Conservation (phyloP, 2,888 invertebrate species). For the Alloplasta piceator region DNA sequence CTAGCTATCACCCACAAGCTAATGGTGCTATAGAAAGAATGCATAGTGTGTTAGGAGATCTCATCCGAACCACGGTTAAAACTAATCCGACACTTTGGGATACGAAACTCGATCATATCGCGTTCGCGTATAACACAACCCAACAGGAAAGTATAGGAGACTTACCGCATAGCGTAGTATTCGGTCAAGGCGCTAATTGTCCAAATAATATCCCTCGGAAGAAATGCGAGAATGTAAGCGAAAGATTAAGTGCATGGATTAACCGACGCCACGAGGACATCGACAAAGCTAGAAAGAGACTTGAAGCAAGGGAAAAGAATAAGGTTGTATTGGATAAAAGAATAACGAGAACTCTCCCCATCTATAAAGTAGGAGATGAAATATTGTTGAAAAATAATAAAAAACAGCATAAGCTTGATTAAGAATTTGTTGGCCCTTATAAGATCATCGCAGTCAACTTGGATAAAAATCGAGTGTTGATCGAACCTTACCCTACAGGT, state of each 20-base stretch:
- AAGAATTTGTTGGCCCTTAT: background rate
- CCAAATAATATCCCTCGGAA: background rate
- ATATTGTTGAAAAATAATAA: constrained; percentile 10
- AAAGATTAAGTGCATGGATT: background rate
- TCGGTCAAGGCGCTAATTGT: constrained; percentile 26
- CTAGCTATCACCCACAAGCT: constrained; percentile 50
- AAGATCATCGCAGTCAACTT: constrained; percentile 6
- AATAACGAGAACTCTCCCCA: constrained; percentile 14
- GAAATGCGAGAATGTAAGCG: background rate
- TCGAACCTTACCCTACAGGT: constrained; percentile 30
- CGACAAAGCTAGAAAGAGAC: constrained; percentile 1
- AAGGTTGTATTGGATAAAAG: background rate
- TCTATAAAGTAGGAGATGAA: constrained; percentile 5
- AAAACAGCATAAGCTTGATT: constrained; percentile 5
- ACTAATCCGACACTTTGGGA: constrained; percentile 29
- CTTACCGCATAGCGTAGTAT: constrained; percentile 7
- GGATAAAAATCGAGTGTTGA: constrained; percentile 9
- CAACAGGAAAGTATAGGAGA: constrained; percentile 14
- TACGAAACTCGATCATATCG: constrained; percentile 9
- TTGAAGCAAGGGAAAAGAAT: constrained; percentile 1
- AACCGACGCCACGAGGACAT: background rate
- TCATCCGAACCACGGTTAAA: constrained; percentile 33
- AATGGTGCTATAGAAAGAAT: constrained; percentile 52
- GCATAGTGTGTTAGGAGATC: constrained; percentile 32
- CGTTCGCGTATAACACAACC: constrained; percentile 41